phyloP scores from a whole-genome alignment of 2,113 vertebrate genomes.

The Vidua chalybeata region DNA sequence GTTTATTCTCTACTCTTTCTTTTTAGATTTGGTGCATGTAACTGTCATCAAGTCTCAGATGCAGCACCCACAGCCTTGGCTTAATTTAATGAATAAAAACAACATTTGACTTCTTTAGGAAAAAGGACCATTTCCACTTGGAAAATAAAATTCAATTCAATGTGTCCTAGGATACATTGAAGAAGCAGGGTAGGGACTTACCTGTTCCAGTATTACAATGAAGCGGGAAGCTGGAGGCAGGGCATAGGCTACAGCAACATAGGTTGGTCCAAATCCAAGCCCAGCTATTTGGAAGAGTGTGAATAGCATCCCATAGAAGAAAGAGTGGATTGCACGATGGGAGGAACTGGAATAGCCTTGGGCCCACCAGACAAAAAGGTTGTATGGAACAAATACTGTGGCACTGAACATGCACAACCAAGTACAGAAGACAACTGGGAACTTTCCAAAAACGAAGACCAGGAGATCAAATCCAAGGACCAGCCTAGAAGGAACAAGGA shows the following conservation, averaged over 20 bases:
- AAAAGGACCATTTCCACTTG: not conserved
- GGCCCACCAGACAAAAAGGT: conserved; percentile 85
- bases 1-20: not conserved
- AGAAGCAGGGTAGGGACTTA: conserved; percentile 1
- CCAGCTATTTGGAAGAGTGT: conserved; percentile 82
- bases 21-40: not conserved
- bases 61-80: not conserved
- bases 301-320: conserved; percentile 77
- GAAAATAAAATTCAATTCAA: not conserved
- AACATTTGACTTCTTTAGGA: not conserved
- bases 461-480: conserved; percentile 92
- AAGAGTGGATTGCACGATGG: conserved; percentile 63
- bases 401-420: conserved; percentile 92
- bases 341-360: conserved; percentile 74
- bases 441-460: conserved; percentile 88
- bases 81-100: not conserved
- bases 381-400: conserved; percentile 83
- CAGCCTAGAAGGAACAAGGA: conserved; percentile 75
- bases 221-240: conserved; percentile 89
- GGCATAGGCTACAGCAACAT: conserved; percentile 79
- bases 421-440: conserved; percentile 82
- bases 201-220: conserved; percentile 92
- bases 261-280: conserved; percentile 85
- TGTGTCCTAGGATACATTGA: not conserved
- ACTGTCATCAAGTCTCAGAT: not conserved